phyloP scores from a whole-genome alignment of 2,113 vertebrate species.

The Rhodinocichla rosea region DNA sequence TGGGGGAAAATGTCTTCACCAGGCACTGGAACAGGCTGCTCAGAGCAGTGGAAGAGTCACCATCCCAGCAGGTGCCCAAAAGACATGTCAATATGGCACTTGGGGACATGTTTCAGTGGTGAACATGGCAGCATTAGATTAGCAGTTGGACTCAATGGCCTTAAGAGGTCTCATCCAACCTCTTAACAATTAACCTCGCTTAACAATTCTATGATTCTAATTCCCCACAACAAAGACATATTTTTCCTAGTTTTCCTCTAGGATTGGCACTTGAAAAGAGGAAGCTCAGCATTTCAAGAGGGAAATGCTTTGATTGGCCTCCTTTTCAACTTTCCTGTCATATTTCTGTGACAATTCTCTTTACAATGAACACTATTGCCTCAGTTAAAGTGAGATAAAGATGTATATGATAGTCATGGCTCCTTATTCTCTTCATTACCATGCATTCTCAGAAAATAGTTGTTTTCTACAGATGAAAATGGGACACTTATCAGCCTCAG shows the following conservation, averaged over 20 bases:
- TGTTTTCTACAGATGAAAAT: slow-evolving; percentile 15
- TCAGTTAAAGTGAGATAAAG: slow-evolving; percentile 14
- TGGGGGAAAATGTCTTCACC: not conserved
- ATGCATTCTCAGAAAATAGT: slow-evolving; percentile 37
- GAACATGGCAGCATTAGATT: not conserved
- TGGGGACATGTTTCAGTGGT: not conserved
- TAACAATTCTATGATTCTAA: not conserved
- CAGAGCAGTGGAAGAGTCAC: not conserved
- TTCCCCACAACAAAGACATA: not conserved
- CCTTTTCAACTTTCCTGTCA: not conserved
- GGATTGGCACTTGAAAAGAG: slow-evolving; percentile 17
- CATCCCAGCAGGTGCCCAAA: not conserved
- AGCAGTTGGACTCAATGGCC: not conserved
- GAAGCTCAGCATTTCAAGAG: slow-evolving; percentile 12
- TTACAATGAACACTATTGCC: not conserved
- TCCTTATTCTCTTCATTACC: slow-evolving; percentile 25
- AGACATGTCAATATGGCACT: not conserved
- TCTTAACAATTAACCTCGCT: not conserved
- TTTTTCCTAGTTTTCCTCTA: slow-evolving; percentile 25
- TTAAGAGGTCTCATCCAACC: not conserved
- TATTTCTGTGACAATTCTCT: slow-evolving; percentile 7
- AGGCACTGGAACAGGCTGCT: not conserved
- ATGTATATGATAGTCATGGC: not conserved
- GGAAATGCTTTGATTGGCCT: not conserved
- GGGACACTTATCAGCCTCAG: not conserved